A percentile compares a stretch with the other conserved stretches of the same genome.
These are phyloP conservation scores for Acrocephalus kingi DNA, from an alignment of 2,113 vertebrate genomes.

Conservation along the genomic window DNA sequence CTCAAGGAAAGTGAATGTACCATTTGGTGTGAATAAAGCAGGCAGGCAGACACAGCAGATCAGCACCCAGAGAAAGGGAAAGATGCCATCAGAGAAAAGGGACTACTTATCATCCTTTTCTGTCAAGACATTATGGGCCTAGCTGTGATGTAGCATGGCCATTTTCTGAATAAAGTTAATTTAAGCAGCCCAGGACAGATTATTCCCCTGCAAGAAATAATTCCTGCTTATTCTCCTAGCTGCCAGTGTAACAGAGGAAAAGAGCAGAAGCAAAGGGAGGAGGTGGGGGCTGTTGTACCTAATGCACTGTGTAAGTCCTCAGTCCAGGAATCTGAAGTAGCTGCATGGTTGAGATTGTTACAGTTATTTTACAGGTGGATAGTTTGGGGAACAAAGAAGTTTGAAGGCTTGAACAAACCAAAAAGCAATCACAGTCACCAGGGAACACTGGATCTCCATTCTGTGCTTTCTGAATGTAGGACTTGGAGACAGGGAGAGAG, in stretches of 20 bases:
- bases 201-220: conserved; percentile 47
- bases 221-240: conserved; percentile 18
- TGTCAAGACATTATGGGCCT: conserved; percentile 1
- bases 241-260: background rate
- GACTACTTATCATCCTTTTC: conserved; percentile 18
- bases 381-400: background rate
- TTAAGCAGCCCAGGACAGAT: conserved; percentile 35
- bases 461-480: background rate
- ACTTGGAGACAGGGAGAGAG: background rate
- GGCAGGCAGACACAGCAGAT: background rate
- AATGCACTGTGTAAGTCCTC: background rate
- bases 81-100: background rate
- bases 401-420: background rate
- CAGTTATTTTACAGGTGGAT: background rate
- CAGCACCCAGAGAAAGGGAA: background rate
- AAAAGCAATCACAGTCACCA: background rate
- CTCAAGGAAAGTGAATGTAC: background rate
- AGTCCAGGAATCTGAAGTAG: background rate
- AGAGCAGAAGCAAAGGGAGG: background rate
- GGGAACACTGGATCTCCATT: background rate
- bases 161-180: conserved; percentile 53
- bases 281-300: background rate
- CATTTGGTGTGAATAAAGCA: background rate
- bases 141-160: background rate
- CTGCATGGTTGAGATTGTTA: background rate